A percentile compares a stretch with the other conserved stretches of the same genome.
Conservation (phyloP, 2,888 invertebrate genomes). For the Trypoxylon attenuatum region DNA sequence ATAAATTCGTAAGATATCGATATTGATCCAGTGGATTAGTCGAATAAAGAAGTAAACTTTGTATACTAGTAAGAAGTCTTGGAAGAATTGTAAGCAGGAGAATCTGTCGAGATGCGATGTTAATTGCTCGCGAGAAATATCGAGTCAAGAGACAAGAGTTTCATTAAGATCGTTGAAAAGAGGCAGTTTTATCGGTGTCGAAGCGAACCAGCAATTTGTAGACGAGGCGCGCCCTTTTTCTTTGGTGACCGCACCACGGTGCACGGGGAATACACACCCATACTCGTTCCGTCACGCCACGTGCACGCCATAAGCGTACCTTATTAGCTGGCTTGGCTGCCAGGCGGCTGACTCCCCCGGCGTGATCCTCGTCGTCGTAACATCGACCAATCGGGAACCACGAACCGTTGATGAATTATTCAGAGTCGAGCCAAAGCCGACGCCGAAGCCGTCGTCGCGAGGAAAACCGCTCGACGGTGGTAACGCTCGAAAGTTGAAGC, state of each 20-base stretch:
- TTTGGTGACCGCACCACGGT: too few relatives aligned
- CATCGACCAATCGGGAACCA: slow-evolving; percentile 45
- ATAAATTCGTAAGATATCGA: too few relatives aligned
- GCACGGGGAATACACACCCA: background rate
- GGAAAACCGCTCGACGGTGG: too few relatives aligned
- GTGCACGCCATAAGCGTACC: slow-evolving; percentile 53
- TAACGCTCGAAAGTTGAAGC: too few relatives aligned
- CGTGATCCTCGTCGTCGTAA: slow-evolving; percentile 15
- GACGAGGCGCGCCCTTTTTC: slow-evolving; percentile 29
- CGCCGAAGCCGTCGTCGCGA: too few relatives aligned
- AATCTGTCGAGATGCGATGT: background rate
- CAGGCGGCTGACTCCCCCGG: slow-evolving; percentile 41
- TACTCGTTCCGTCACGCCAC: slow-evolving; percentile 40
- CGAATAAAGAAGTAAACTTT: too few relatives aligned
- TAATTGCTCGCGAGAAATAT: too few relatives aligned
- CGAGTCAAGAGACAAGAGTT: slow-evolving; percentile 16
- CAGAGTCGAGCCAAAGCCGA: too few relatives aligned
- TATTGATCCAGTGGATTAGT: too few relatives aligned
- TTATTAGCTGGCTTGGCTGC: slow-evolving; percentile 42
- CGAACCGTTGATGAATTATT: slow-evolving; percentile 45
- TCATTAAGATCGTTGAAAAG: slow-evolving; percentile 3
- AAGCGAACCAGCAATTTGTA: slow-evolving; percentile 36
- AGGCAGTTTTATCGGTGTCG: slow-evolving; percentile 18
- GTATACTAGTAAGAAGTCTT: too few relatives aligned
- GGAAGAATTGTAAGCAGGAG: background rate